Conservation (phyloP, 1,140 invertebrate species). For the Euura saliciscinereae region DNA sequence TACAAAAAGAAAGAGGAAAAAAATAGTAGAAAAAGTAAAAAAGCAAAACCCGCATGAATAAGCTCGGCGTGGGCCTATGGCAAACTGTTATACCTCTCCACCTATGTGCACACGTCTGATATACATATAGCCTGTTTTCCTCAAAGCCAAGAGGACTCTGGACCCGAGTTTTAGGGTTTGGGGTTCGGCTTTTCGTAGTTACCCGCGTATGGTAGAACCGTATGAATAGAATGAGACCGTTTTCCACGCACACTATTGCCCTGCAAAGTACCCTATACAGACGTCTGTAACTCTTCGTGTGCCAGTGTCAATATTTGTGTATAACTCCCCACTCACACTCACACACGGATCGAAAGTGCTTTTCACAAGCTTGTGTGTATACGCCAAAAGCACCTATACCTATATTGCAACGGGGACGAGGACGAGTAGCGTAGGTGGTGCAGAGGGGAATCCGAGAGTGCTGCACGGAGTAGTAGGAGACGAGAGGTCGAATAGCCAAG, state of each 20-base stretch:
- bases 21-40: not conserved
- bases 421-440: no score
- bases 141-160: not conserved
- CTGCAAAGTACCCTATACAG: constrained; percentile 21
- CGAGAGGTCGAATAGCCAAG: not conserved
- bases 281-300: constrained; percentile 13
- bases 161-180: not conserved
- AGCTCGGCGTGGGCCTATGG: no score
- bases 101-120: not conserved
- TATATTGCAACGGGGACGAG: no score
- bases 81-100: no score
- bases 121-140: not conserved
- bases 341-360: no score
- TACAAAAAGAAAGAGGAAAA: not conserved
- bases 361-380: no score
- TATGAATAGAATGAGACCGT: no score
- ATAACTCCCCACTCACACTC: no score
- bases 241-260: constrained; percentile 23
- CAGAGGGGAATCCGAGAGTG: not conserved
- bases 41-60: not conserved
- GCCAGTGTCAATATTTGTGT: no score
- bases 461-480: not conserved
- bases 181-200: not conserved
- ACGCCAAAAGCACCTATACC: no score
- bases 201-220: no score